Percentiles rank a stretch among this genome's conserved stretches.
phyloP scores from a whole-genome alignment of 2,113 vertebrate species.

The Morphnarchus princeps region DNA sequence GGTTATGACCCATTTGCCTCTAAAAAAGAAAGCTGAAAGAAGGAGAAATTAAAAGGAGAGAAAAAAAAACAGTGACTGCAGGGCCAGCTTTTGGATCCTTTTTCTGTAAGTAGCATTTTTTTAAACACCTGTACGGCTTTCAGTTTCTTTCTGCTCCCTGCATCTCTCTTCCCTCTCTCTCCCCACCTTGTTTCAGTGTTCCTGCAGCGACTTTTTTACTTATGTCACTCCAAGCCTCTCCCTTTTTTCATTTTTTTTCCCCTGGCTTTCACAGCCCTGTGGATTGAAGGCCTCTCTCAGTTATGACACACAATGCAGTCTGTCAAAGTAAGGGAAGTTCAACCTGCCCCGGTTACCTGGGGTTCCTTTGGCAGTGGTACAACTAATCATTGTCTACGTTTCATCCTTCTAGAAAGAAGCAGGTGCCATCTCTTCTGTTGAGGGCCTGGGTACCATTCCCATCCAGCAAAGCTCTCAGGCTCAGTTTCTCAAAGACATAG shows the following conservation, averaged over 20 bases:
- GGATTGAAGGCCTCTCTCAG: not conserved
- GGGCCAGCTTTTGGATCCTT: not conserved
- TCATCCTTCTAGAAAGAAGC: not conserved
- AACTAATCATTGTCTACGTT: not conserved
- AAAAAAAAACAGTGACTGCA: not conserved
- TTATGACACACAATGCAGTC: not conserved
- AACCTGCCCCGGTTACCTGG: not conserved
- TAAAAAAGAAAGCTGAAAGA: not conserved
- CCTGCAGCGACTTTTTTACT: not conserved
- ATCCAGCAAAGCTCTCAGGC: not conserved
- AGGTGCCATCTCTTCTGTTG: not conserved
- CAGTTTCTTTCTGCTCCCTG: not conserved
- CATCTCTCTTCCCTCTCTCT: not conserved
- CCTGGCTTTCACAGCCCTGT: not conserved
- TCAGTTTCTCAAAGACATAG: not conserved
- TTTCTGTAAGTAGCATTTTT: not conserved
- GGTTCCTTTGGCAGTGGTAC: not conserved
- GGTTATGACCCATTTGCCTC: not conserved
- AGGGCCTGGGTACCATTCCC: not conserved
- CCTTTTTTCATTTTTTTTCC: not conserved
- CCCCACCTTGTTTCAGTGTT: not conserved
- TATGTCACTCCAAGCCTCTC: not conserved
- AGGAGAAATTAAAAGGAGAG: not conserved
- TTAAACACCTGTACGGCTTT: not conserved
- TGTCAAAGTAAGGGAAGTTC: not conserved